Evolutionary conservation across 2,113 vertebrate genomes (phyloP).

Genomic region (Tinamus guttatus): DNA sequence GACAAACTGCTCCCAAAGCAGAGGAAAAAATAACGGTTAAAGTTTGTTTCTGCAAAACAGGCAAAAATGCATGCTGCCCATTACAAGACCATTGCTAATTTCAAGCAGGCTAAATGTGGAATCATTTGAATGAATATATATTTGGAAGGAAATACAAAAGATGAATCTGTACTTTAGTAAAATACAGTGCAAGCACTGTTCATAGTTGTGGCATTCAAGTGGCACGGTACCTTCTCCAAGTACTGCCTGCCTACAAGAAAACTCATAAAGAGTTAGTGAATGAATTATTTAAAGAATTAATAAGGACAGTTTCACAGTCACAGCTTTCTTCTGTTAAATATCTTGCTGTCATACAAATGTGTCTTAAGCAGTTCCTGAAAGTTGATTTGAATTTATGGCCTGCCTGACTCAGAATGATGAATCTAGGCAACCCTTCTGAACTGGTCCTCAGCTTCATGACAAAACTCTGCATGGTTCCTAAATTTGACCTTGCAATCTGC

Average conservation of each 20-base stretch:
- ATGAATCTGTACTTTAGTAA: background rate
- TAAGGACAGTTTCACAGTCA: background rate
- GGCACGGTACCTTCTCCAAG: background rate
- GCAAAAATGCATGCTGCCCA: rapidly evolving
- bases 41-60: background rate
- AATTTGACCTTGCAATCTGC: no score
- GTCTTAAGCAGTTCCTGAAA: background rate
- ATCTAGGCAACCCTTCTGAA: background rate
- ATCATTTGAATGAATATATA: background rate
- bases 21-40: background rate
- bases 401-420: background rate
- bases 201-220: background rate
- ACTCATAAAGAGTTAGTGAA: background rate
- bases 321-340: background rate
- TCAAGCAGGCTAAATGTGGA: background rate
- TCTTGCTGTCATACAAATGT: background rate
- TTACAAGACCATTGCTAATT: background rate
- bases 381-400: background rate
- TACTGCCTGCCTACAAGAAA: rapidly evolving
- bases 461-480: no score
- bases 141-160: background rate
- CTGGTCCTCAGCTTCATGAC: background rate
- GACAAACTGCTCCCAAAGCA: background rate
- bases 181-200: background rate
- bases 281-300: background rate